Evolutionary conservation across 2,113 vertebrate genomes (phyloP).

Genomic region (Monopterus albus): DNA sequence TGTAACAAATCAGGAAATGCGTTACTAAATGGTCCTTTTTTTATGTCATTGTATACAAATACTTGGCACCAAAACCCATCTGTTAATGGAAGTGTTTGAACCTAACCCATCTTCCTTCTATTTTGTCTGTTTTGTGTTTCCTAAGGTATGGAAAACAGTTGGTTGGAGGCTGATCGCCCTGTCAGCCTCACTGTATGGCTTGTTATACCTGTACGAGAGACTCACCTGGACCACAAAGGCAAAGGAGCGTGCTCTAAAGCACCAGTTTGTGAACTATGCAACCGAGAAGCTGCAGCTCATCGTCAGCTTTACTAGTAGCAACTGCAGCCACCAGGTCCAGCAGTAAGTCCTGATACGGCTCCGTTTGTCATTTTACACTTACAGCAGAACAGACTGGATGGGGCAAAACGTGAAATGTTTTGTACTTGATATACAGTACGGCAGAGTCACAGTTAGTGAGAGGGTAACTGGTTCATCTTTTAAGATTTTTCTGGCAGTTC

Average conservation of each 20-base stretch:
- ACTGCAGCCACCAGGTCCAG: conserved; percentile 97
- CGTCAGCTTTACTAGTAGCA: conserved; percentile 92
- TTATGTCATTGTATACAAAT: too few species aligned
- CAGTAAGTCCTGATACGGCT: conserved; percentile 85
- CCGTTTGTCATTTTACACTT: not conserved
- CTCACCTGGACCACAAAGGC: conserved; percentile 94
- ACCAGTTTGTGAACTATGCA: conserved; percentile 96
- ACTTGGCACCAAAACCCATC: not conserved
- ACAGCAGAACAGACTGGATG: not conserved
- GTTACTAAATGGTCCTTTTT: not conserved
- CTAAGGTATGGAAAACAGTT: conserved; percentile 89
- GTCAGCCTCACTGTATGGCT: conserved; percentile 88
- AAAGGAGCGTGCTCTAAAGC: conserved; percentile 92
- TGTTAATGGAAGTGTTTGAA: not conserved
- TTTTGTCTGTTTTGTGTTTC: conserved; percentile 6
- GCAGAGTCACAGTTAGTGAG: too few species aligned
- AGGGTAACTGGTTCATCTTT: too few species aligned
- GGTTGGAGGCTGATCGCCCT: conserved; percentile 93
- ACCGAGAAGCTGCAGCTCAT: conserved; percentile 94
- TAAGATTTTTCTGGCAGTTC: too few species aligned
- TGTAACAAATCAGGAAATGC: too few species aligned
- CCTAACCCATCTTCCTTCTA: not conserved
- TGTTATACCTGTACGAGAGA: conserved; percentile 92
- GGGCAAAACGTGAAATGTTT: not conserved
- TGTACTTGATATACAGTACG: too few species aligned